Evolutionary conservation across 2,888 invertebrate genomes (phyloP), one percentile per base, ranked within the genome.

Genomic region (Eupeodes latifasciatus): DNA sequence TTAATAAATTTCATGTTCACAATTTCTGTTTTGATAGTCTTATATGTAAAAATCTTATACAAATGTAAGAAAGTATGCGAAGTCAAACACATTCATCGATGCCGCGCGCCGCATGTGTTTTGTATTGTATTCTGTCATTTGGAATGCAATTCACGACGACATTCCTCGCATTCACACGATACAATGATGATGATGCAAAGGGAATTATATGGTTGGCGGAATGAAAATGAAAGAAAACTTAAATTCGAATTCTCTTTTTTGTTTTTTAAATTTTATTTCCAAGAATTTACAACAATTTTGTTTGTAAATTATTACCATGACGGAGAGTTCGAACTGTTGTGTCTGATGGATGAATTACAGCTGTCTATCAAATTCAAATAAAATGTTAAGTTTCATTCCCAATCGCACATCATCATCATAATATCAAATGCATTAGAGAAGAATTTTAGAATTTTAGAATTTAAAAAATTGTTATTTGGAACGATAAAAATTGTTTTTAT

Each of bases 361-460:
- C 66, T 87, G 86, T 79, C 83, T 76, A 83, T 87, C 86, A 87
- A 87, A 87, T 53, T 71, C 75, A 75, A 79, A 83, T 86, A 79
- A 83, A 86, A 75, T 44, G 36, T 27, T 27, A 27, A 27, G 27
- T 27, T 27, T 27, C 27, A 74, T 82, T 82, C 67, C 61, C 85
- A 74, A 86, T 81, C 66, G 53, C 36, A 53, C 19, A n/a, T 27
- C 27, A 40, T 40, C 40, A 40, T 40, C 40, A 40, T 1, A 27
- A 27, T 27, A 27, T 27, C 27, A 40, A 4, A 40, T 5, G 62
- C 44, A 55, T 4, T 2, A 44, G 44, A 44, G 44, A 76, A 16
- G 36, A 67, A 36, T 47, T 12, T 81, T 81, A 16, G 36, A 67
- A 36, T 47, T 12, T 81, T 81, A 44, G 55, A 47, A 71, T 79